Conservation (phyloP, 2,113 vertebrate species). For the Tympanuchus pallidicinctus region DNA sequence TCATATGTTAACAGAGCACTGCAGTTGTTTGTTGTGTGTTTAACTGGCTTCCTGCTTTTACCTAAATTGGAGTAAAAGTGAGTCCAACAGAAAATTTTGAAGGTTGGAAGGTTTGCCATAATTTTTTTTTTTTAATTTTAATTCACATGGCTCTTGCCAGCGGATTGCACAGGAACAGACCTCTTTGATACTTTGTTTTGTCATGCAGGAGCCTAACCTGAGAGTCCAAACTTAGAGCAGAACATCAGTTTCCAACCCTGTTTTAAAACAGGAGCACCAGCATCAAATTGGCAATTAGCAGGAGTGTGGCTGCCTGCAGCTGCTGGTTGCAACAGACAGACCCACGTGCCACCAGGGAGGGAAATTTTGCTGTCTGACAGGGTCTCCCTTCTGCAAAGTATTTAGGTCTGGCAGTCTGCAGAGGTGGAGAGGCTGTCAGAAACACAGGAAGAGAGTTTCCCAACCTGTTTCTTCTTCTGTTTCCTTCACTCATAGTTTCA, state of each 20-base stretch:
- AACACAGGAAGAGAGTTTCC: not conserved
- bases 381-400: not conserved
- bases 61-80: not conserved
- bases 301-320: not conserved
- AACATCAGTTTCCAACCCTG: not conserved
- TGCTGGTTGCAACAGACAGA: not conserved
- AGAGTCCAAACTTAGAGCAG: not conserved
- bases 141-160: not conserved
- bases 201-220: not conserved
- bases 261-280: not conserved
- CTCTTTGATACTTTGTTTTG: not conserved
- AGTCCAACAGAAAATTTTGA: not conserved
- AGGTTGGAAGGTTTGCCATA: not conserved
- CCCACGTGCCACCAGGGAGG: rapidly evolving
- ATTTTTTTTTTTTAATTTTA: not conserved
- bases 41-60: not conserved
- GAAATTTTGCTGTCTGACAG: not conserved
- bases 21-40: not conserved
- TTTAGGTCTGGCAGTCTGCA: not conserved
- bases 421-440: not conserved
- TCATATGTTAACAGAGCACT: not conserved
- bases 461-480: not conserved
- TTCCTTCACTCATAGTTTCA: not conserved
- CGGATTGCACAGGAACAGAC: not conserved
- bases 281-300: not conserved